Percentiles rank a stretch among this genome's conserved stretches.
Conservation (phyloP, 2,888 invertebrate genomes). For the Aphodius sticticus region DNA sequence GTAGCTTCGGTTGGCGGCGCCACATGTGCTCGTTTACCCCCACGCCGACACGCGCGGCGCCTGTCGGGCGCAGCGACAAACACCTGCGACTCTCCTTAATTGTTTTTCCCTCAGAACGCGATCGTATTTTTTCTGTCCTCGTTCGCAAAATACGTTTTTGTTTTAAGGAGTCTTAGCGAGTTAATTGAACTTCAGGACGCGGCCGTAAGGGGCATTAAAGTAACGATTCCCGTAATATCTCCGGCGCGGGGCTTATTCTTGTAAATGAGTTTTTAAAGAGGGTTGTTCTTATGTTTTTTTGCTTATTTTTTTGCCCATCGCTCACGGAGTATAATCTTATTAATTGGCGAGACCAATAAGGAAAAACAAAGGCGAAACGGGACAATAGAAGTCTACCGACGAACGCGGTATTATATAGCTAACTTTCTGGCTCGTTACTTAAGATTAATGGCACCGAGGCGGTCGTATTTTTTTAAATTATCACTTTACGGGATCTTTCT, state of each 20-base stretch:
- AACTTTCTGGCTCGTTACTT: not conserved
- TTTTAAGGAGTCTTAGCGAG: not conserved
- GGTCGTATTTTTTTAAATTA: not conserved
- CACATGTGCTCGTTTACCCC: not conserved
- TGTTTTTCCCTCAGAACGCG: not conserved
- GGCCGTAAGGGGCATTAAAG: no score
- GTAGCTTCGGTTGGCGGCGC: not conserved
- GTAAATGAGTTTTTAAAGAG: constrained; percentile 4
- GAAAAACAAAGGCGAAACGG: constrained; percentile 11
- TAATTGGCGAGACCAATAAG: constrained; percentile 15
- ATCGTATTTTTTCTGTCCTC: not conserved
- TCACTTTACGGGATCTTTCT: not conserved
- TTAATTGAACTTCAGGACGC: no score
- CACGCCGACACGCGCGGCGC: not conserved
- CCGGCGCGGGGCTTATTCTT: not conserved
- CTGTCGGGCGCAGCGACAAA: not conserved
- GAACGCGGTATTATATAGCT: not conserved
- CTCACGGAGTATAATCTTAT: not conserved
- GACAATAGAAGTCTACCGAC: not conserved
- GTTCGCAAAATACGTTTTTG: not conserved
- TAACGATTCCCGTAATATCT: no score
- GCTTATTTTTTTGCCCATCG: constrained; percentile 13
- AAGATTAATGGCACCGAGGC: not conserved
- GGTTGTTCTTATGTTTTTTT: not conserved
- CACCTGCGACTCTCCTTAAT: constrained; percentile 14